These are phyloP conservation scores for Chamaea fasciata DNA, from an alignment of 2,113 vertebrate genomes.

Conservation along the genomic window DNA sequence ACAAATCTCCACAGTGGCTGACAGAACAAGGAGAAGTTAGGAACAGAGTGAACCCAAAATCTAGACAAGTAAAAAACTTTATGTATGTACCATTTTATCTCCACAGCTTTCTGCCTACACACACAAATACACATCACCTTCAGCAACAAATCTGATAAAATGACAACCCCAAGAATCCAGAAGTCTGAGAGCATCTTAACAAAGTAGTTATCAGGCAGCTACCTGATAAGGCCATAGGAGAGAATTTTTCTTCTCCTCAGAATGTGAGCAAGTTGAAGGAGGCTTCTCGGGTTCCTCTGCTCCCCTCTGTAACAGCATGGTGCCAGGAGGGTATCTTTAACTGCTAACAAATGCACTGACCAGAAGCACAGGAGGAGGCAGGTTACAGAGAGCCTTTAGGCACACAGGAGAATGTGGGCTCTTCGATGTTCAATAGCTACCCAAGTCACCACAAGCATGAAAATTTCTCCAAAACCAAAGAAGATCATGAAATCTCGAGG, in stretches of 20 bases:
- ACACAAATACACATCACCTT: background rate
- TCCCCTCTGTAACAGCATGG: background rate
- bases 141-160: background rate
- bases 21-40: background rate
- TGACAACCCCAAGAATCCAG: background rate
- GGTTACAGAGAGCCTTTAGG: background rate
- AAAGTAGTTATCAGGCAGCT: background rate
- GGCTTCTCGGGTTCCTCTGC: background rate
- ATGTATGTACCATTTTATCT: background rate
- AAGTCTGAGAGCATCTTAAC: background rate
- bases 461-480: background rate
- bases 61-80: background rate
- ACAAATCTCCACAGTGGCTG: slow-evolving; percentile 93
- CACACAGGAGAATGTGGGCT: background rate
- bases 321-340: background rate
- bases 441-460: background rate
- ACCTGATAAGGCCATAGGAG: background rate
- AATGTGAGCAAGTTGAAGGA: background rate
- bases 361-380: background rate
- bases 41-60: background rate
- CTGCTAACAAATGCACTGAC: background rate
- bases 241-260: background rate
- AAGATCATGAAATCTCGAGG: background rate
- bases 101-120: background rate
- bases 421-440: background rate